Percentiles rank a stretch among this genome's conserved stretches.
Conservation (phyloP, 1,140 invertebrate species). For the Onthophagus taurus region DNA sequence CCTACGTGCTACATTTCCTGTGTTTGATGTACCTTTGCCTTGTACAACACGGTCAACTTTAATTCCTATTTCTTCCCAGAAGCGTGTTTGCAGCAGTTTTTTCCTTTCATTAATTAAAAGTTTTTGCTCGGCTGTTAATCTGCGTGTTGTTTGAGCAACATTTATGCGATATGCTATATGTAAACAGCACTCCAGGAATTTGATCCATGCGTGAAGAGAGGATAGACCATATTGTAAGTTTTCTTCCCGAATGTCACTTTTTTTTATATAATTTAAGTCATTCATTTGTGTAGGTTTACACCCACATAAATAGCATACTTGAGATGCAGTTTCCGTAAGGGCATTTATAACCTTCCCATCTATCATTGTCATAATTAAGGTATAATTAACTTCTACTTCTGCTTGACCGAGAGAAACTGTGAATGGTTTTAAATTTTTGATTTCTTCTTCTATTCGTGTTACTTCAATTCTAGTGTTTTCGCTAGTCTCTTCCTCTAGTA, state of each 20-base stretch:
- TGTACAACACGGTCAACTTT: slow-evolving; percentile 32
- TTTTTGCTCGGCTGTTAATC: neutral
- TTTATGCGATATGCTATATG: neutral
- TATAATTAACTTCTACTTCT: too few species aligned
- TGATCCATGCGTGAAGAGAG: neutral
- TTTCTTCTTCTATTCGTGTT: too few species aligned
- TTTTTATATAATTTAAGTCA: neutral
- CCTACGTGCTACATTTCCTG: slow-evolving; percentile 32
- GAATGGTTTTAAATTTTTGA: too few species aligned
- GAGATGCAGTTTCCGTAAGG: neutral
- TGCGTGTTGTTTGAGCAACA: neutral
- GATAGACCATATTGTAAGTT: neutral
- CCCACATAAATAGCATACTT: neutral
- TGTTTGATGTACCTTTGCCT: slow-evolving; percentile 33
- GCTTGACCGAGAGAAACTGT: too few species aligned
- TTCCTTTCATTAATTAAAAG: neutral
- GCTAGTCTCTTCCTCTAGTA: too few species aligned
- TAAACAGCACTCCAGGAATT: neutral
- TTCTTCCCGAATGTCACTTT: neutral
- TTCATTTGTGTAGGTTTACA: slow-evolving; percentile 2
- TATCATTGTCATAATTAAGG: neutral
- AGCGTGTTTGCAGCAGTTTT: neutral
- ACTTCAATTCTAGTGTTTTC: too few species aligned
- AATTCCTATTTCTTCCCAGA: neutral
- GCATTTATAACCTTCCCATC: slow-evolving; percentile 3